These are phyloP conservation scores for Indri indri DNA, from an alignment of 2,113 vertebrate genomes.

Conservation along the genomic window DNA sequence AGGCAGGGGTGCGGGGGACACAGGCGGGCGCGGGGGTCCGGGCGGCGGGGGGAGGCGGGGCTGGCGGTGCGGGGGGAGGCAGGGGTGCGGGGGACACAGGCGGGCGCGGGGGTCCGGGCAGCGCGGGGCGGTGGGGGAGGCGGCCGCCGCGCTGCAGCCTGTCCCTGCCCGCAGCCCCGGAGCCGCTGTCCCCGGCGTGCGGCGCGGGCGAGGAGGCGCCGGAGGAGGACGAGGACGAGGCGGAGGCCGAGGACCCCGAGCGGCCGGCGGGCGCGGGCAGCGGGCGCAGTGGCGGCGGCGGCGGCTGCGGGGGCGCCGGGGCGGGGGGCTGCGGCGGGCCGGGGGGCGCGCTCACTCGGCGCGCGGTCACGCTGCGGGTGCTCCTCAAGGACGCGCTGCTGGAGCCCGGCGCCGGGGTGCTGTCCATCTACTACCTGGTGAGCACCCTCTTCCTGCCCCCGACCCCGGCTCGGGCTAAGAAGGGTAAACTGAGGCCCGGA, in stretches of 20 bases:
- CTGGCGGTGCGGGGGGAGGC: no score
- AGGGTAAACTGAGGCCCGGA: neutral
- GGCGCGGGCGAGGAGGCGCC: slow-evolving; percentile 78
- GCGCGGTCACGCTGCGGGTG: slow-evolving; percentile 94
- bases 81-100: no score
- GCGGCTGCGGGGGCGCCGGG: slow-evolving; percentile 64
- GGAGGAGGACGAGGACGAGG: slow-evolving; percentile 86
- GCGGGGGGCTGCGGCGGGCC: slow-evolving; percentile 76
- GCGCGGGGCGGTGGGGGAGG: neutral
- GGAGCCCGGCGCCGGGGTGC: slow-evolving; percentile 91
- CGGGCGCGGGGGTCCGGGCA: no score
- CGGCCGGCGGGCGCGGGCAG: slow-evolving; percentile 85
- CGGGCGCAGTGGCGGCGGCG: slow-evolving; percentile 81
- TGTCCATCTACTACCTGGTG: slow-evolving; percentile 97
- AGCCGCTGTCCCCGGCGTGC: slow-evolving; percentile 69
- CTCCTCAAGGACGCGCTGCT: slow-evolving; percentile 95
- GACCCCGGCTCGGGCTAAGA: neutral
- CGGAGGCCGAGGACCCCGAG: slow-evolving; percentile 77
- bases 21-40: no score
- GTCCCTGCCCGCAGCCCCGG: slow-evolving; percentile 70
- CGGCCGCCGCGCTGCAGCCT: neutral
- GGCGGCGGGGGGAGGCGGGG: neutral
- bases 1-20: no score
- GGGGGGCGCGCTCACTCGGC: slow-evolving; percentile 91
- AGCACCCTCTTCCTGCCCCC: neutral